These are phyloP conservation scores for Brachionus koreanus DNA, from an alignment of 1,140 invertebrate species.

Conservation along the genomic window DNA sequence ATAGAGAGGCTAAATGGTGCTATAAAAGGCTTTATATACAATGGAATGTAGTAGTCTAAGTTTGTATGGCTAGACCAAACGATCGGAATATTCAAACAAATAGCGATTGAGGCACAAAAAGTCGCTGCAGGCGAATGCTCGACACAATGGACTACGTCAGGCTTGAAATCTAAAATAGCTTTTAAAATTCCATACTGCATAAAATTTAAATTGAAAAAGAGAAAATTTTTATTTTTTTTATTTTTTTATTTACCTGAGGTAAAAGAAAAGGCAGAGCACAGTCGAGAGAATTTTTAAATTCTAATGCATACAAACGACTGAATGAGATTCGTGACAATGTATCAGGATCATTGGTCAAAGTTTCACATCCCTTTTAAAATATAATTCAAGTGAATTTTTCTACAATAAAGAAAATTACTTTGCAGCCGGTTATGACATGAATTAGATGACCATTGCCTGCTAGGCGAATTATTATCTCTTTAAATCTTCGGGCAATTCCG, in stretches of 20 bases:
- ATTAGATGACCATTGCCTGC: neutral
- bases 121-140: slow-evolving; percentile 36
- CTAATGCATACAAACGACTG: neutral
- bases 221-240: neutral
- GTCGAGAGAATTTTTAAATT: slow-evolving; percentile 39
- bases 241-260: slow-evolving; percentile 10
- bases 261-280: slow-evolving; percentile 39
- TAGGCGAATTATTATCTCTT: slow-evolving; percentile 43
- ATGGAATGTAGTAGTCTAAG: slow-evolving; percentile 39
- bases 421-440: slow-evolving; percentile 41
- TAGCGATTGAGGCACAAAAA: neutral
- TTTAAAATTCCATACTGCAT: slow-evolving; percentile 2
- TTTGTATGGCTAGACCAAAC: slow-evolving; percentile 44
- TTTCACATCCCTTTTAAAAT: neutral
- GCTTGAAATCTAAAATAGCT: slow-evolving; percentile 32
- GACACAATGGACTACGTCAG: slow-evolving; percentile 33
- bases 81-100: slow-evolving; percentile 28
- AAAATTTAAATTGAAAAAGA: neutral
- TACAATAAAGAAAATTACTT: neutral
- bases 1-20: neutral
- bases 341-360: neutral
- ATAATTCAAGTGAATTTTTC: neutral
- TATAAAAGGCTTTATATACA: neutral
- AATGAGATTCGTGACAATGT: neutral
- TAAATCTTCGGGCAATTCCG: slow-evolving; percentile 40